Conservation (phyloP, 2,888 invertebrate genomes). For the Andrena flavipes region DNA sequence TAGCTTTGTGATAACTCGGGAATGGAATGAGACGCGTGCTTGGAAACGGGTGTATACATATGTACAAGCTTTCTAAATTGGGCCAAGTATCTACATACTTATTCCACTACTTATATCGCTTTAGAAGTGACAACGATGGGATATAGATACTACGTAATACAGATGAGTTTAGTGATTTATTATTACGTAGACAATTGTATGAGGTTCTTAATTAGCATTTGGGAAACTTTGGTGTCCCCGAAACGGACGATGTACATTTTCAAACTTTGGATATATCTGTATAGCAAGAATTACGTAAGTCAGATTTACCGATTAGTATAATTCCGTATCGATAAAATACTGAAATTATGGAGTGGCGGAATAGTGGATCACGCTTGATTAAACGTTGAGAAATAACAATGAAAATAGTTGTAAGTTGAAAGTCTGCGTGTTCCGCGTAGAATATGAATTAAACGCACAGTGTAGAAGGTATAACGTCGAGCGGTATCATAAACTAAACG, state of each 20-base stretch:
- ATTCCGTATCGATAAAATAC: neutral
- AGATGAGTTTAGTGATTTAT: no score
- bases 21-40: neutral
- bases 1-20: neutral
- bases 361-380: neutral
- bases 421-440: neutral
- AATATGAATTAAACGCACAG: neutral
- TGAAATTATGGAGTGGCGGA: neutral
- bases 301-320: neutral
- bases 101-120: neutral
- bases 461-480: neutral
- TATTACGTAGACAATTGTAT: no score
- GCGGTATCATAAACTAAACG: constrained; percentile 6
- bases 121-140: neutral
- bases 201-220: no score
- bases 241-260: no score
- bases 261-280: no score
- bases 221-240: no score
- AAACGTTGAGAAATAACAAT: no score
- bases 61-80: neutral
- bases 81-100: neutral
- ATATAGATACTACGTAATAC: no score
- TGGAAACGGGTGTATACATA: neutral
- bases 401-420: no score
- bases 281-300: no score